Conservation (phyloP, 2,113 vertebrate species). For the Morone chrysops region DNA sequence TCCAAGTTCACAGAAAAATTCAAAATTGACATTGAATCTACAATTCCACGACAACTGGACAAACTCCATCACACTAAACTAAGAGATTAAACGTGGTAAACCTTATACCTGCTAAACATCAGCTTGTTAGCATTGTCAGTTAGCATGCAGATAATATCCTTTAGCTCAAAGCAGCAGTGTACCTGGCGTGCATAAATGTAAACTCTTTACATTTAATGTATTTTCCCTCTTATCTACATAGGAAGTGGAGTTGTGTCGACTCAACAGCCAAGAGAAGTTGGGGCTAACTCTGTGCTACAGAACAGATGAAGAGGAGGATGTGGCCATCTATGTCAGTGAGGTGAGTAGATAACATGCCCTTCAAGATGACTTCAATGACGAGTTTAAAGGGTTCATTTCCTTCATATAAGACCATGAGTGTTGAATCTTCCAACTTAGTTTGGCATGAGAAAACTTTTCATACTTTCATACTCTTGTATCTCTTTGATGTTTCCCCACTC, state of each 20-base stretch:
- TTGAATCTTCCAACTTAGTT: background rate
- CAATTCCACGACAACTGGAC: background rate
- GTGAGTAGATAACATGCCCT: constrained; percentile 79
- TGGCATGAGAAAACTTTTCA: background rate
- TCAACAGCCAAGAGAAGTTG: constrained; percentile 95
- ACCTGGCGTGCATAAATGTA: background rate
- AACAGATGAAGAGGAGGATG: constrained; percentile 96
- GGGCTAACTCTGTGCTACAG: constrained; percentile 97
- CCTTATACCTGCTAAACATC: background rate
- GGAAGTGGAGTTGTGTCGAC: constrained; percentile 94
- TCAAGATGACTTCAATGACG: too few species aligned
- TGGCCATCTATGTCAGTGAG: constrained; percentile 95
- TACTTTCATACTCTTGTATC: background rate
- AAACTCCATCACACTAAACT: background rate
- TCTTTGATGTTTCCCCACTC: constrained; percentile 24
- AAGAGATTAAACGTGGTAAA: background rate
- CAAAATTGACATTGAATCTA: background rate
- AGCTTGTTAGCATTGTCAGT: background rate
- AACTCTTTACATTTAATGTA: background rate
- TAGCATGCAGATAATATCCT: background rate
- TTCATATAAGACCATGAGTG: background rate
- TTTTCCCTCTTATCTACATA: constrained; percentile 69
- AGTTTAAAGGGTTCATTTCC: background rate
- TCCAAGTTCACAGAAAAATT: background rate
- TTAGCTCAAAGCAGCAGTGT: background rate